Conservation (phyloP, 2,888 invertebrate species). For the Molanna angustata region DNA sequence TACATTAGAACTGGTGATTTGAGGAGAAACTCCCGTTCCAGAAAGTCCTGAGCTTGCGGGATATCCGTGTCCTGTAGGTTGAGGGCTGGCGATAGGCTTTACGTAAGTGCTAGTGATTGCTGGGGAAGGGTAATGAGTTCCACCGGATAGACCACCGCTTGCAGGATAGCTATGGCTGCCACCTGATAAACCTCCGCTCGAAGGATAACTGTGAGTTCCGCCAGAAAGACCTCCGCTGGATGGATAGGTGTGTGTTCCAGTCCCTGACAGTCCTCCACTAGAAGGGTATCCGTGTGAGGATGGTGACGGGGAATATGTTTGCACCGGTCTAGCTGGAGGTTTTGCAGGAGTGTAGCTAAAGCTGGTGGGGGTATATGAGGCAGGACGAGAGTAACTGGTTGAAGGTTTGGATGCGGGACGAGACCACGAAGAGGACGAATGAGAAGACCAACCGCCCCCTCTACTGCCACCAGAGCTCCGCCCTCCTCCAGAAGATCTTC, state of each 20-base stretch:
- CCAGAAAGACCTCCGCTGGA: slow-evolving; percentile 15
- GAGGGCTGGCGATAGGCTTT: too few relatives aligned
- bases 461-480: slow-evolving; percentile 8
- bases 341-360: not conserved
- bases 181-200: not conserved
- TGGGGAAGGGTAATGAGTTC: not conserved
- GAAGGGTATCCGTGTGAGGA: slow-evolving; percentile 13
- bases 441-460: not conserved
- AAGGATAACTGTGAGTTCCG: not conserved
- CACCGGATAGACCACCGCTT: slow-evolving; percentile 12
- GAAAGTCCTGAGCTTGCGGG: not conserved
- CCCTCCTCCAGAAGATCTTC: slow-evolving; percentile 3
- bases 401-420: not conserved
- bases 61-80: too few relatives aligned
- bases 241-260: slow-evolving; percentile 14
- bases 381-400: not conserved
- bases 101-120: too few relatives aligned
- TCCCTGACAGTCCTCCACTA: slow-evolving; percentile 14
- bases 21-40: not conserved
- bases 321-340: not conserved
- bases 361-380: too few relatives aligned
- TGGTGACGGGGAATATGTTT: not conserved
- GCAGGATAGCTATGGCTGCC: slow-evolving; percentile 3
- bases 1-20: not conserved
- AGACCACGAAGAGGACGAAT: not conserved